Base-by-base conservation (phyloP, 2,797 vertebrate species). In the Enteromius paludinosus region DNA sequence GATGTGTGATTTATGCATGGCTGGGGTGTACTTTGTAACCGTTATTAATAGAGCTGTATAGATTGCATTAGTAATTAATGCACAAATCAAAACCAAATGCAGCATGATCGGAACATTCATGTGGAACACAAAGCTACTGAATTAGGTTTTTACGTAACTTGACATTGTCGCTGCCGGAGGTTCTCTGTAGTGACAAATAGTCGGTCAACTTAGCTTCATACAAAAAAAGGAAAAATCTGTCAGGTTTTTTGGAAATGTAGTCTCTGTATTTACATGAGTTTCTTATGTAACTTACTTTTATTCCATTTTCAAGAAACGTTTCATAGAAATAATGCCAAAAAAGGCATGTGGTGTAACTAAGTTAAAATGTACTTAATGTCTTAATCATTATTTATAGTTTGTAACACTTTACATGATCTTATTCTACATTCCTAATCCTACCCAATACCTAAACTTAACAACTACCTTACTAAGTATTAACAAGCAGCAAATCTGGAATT, bases 41-140 rank as follows among this genome's bases (percentile, higher is more conserved):
- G 93, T 93, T 94, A 94, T 94, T 95, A 95, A 95, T 94, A 94
- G 90, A 92, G 86, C 90, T 91, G 93, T 94, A 93, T 92, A 91
- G 92, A 94, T 93, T 93, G 92, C 92, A 93, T 94, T 93, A 93
- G 90, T 90, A 91, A 94, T 94, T 94, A 87, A 93, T 94, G 92
- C 91, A 91, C 90, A 91, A 93, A 94, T 93, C 92, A 94, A 93
- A 93, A 90, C 85, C 90, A 49, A 85, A 87, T 89, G 91, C 92
- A 92, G 90, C 90, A 92, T 90, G 91, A 92, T 91, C 91, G 90
- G 88, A 59, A 81, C 54, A 59, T 76, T 69, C 43, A 54, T 10
- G 73, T 59, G 66, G n/a, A 77, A 74, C 49, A 84, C 76, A 33
- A 10, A 66, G 86, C 65, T 61, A 70, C 56, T 86, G 90, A 89